Conservation (phyloP, 2,888 invertebrate species). For the Phragmatobia fuliginosa region DNA sequence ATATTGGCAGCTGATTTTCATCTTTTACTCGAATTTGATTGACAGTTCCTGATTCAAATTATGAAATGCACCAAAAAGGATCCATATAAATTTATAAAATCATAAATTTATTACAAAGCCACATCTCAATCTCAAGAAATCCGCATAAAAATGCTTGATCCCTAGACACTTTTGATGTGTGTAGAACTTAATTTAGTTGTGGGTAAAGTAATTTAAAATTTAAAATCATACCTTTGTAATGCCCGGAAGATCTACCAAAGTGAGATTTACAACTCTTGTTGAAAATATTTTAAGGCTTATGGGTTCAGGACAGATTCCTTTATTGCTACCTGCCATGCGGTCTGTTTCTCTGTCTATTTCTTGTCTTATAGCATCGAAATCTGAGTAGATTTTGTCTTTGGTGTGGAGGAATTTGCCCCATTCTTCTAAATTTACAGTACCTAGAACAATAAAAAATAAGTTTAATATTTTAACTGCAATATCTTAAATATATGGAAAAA, state of each 20-base stretch:
- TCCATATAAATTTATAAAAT: too few relatives aligned
- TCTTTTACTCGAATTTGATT: too few relatives aligned
- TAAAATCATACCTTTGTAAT: conserved; percentile 92
- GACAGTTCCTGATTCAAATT: too few relatives aligned
- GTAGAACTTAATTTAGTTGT: background rate
- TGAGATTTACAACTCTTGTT: conserved; percentile 96
- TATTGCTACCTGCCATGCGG: conserved; percentile 97
- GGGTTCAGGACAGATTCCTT: conserved; percentile 98
- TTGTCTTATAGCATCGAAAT: conserved; percentile 95
- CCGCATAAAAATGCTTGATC: too few relatives aligned
- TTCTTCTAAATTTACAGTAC: conserved; percentile 94
- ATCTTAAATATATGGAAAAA: background rate
- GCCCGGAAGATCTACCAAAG: conserved; percentile 98
- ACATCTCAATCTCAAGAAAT: too few relatives aligned
- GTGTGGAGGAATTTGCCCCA: conserved; percentile 99
- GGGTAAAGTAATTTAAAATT: background rate
- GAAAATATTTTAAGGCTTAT: conserved; percentile 99
- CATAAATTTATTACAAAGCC: too few relatives aligned
- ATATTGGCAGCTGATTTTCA: too few relatives aligned
- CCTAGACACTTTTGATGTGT: too few relatives aligned
- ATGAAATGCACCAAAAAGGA: too few relatives aligned
- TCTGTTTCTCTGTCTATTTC: conserved; percentile 99
- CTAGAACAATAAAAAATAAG: conserved; percentile 79
- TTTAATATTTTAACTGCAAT: background rate
- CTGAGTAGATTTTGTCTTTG: conserved; percentile 94